Evolutionary conservation across 2,113 vertebrate species (phyloP).

Genomic region (Mastomys natalensis): DNA sequence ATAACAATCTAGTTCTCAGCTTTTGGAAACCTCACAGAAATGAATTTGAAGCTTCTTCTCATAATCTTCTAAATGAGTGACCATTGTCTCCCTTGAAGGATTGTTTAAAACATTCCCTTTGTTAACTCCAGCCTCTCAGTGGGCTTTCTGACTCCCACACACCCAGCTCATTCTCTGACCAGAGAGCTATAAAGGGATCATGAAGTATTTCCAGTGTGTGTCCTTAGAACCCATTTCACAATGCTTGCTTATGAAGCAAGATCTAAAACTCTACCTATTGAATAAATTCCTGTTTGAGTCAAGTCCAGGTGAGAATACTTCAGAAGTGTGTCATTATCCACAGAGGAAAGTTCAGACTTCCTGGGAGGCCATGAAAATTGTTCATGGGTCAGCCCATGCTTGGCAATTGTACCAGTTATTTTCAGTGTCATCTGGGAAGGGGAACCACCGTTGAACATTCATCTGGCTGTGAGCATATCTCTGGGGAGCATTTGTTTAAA

Average conservation of each 20-base stretch:
- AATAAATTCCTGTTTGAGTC: neutral
- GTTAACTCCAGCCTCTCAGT: neutral
- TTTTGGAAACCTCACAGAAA: neutral
- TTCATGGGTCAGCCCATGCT: neutral
- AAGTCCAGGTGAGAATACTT: neutral
- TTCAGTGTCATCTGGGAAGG: neutral
- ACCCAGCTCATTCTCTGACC: neutral
- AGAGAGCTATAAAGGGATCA: neutral
- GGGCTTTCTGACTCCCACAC: neutral
- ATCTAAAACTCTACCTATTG: neutral
- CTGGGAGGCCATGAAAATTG: neutral
- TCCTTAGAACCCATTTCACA: neutral
- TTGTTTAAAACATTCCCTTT: neutral
- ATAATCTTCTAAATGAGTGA: neutral
- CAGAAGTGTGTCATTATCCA: neutral
- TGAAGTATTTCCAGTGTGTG: neutral
- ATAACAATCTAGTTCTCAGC: neutral
- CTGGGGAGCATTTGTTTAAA: neutral
- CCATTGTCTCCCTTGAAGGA: rapidly evolving
- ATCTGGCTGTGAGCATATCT: neutral
- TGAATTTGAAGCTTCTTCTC: neutral
- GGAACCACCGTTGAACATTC: neutral
- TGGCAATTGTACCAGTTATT: too few relatives aligned
- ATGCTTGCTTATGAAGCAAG: neutral
- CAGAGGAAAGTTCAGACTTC: neutral